phyloP scores from a whole-genome alignment of 2,888 invertebrate genomes.

The Ochropleura leucogaster region DNA sequence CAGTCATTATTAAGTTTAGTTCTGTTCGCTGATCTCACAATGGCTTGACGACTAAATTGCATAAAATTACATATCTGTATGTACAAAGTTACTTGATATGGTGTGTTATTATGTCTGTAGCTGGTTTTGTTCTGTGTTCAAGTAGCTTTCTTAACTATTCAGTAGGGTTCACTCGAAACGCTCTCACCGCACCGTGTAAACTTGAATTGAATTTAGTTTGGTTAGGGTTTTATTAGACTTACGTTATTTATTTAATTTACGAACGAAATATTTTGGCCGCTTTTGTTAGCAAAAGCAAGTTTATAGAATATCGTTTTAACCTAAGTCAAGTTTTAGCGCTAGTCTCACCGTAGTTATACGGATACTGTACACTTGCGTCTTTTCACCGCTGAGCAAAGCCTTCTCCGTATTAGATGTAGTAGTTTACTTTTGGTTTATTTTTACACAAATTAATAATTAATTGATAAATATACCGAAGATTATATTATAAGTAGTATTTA shows the following conservation, averaged over 20 bases:
- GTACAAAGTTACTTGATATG: conserved; percentile 24
- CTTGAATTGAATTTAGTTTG: conserved; percentile 13
- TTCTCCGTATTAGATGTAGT: too few species aligned
- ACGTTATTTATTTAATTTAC: conserved; percentile 12
- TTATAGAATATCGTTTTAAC: not conserved
- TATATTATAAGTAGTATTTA: not conserved
- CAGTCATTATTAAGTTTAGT: conserved; percentile 44
- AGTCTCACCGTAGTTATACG: not conserved
- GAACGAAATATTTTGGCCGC: not conserved
- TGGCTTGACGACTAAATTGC: conserved; percentile 63
- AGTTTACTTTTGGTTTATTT: too few species aligned
- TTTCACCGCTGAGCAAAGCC: not conserved
- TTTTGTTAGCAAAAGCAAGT: not conserved
- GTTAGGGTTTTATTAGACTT: not conserved
- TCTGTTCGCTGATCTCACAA: conserved; percentile 61
- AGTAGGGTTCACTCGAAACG: conserved; percentile 7
- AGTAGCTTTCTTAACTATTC: conserved; percentile 31
- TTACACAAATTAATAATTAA: too few species aligned
- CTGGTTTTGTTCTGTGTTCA: conserved; percentile 41
- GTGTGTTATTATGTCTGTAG: conserved; percentile 52
- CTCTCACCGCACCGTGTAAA: conserved; percentile 13
- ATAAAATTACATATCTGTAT: conserved; percentile 57
- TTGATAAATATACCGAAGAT: not conserved
- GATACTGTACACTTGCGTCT: too few species aligned
- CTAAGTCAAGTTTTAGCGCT: not conserved